Evolutionary conservation across 1,140 invertebrate species (phyloP), one percentile per base, ranked within the genome.

Genomic region (Himalopsyche phryganea): DNA sequence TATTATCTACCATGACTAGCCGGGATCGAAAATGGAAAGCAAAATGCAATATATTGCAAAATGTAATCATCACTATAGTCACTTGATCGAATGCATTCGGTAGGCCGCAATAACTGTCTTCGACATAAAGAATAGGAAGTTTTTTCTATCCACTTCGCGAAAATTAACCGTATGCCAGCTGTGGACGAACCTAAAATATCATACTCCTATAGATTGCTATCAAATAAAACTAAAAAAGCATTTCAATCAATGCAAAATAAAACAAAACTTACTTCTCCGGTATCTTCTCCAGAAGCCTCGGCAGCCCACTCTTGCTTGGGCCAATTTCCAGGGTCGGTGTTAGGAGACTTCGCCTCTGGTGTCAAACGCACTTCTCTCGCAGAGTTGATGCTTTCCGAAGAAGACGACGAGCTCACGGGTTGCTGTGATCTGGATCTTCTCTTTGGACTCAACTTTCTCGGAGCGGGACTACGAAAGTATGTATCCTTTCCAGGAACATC

Each of bases 301-400:
- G 57, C 61, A 15, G 50, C 44, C 54, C 58, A 66, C 50, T 61
- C 51, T 49, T 61, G 52, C 15, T 58, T 57, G 6, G 70, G 67
- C 69, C 70, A 72, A 44, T 62, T 40, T 19, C 46, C 47, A 6
- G 18, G 19, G 66, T 33, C 13, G 68, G 68, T 2, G 67, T 72
- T 49, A 66, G 69, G 61, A 36, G 54, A 60, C 32, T 66, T 66
- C 17, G 47, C 18, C 47, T 69, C 73, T 9, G 70, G 67, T 14
- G 71, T 69, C 6, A 70, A 56, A 32, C 60, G 62, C n/a, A 60
- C 52, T 56, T 75, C 72, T 50, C 66, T 71, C 0, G 69, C 63
- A 11, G 77, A 78, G 45, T 68, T 70, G 3, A 80, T 65, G 63
- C 77, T 80, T 53, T 81, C 80, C 4, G 77, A 78, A 55, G 77